Evolutionary conservation across 2,888 invertebrate species (phyloP).

Genomic region (Bimastos eiseni): DNA sequence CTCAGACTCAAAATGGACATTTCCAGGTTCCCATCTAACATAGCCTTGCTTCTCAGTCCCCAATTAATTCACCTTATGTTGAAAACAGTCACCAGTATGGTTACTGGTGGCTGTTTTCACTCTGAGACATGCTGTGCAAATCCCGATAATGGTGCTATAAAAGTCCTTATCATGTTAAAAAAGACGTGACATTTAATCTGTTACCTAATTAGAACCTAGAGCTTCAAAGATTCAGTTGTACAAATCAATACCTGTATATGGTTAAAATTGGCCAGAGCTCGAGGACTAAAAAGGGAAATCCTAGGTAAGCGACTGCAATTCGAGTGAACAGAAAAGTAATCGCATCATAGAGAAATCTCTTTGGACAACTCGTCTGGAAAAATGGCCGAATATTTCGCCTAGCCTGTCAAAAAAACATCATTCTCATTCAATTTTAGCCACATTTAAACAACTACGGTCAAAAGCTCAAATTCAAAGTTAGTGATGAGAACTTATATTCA

Average conservation of each 20-base stretch:
- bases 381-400: slow-evolving; percentile 78
- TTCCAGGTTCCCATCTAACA: neutral
- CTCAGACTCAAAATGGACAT: neutral
- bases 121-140: neutral
- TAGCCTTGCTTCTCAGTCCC: too few species aligned
- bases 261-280: slow-evolving; percentile 78
- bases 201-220: neutral
- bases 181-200: neutral
- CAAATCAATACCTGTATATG: slow-evolving; percentile 72
- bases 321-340: slow-evolving; percentile 81
- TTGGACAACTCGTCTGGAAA: slow-evolving; percentile 65
- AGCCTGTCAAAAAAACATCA: slow-evolving; percentile 67
- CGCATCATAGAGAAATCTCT: slow-evolving; percentile 73
- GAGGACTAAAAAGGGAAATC: slow-evolving; percentile 87
- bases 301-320: slow-evolving; percentile 82
- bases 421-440: neutral
- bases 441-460: neutral
- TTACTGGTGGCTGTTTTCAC: neutral
- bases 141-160: neutral
- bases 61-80: neutral
- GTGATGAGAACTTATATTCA: too few species aligned
- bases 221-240: neutral
- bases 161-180: neutral
- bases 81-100: neutral
- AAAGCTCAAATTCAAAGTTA: too few species aligned